Conservation (phyloP, 1,140 invertebrate genomes). For the Drosophila tsacasi region DNA sequence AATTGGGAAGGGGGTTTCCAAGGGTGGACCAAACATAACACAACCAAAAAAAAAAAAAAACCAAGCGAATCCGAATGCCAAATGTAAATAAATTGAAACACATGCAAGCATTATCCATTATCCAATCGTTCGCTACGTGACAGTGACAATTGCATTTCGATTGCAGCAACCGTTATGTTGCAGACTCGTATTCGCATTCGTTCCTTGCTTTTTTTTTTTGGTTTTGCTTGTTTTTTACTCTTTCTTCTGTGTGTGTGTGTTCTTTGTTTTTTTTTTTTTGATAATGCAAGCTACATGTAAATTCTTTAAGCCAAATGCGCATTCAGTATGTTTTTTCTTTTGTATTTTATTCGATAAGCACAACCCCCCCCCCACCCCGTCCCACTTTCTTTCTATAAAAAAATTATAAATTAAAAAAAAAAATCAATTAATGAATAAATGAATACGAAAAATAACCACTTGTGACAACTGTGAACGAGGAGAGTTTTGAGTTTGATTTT, state of each 20-base stretch:
- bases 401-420: neutral
- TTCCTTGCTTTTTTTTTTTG: constrained; percentile 16
- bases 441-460: constrained; percentile 3
- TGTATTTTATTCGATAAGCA: neutral
- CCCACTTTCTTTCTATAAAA: neutral
- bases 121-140: constrained; percentile 49
- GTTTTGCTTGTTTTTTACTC: constrained; percentile 1
- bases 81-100: constrained; percentile 59
- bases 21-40: neutral
- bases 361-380: constrained; percentile 2
- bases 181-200: constrained; percentile 34
- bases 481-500: constrained; percentile 24
- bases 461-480: constrained; percentile 13
- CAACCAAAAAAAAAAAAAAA: constrained; percentile 12
- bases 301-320: constrained; percentile 34
- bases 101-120: constrained; percentile 57
- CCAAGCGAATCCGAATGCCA: constrained; percentile 49
- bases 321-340: constrained; percentile 10
- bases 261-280: neutral
- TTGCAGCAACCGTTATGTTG: constrained; percentile 18
- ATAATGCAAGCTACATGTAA: constrained; percentile 29
- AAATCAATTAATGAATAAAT: neutral
- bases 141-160: constrained; percentile 55
- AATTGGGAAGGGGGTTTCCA: neutral
- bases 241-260: neutral